Percentiles rank a stretch among this genome's conserved stretches.
Conservation (phyloP, 2,113 vertebrate genomes). For the Syrrhaptes paradoxus region DNA sequence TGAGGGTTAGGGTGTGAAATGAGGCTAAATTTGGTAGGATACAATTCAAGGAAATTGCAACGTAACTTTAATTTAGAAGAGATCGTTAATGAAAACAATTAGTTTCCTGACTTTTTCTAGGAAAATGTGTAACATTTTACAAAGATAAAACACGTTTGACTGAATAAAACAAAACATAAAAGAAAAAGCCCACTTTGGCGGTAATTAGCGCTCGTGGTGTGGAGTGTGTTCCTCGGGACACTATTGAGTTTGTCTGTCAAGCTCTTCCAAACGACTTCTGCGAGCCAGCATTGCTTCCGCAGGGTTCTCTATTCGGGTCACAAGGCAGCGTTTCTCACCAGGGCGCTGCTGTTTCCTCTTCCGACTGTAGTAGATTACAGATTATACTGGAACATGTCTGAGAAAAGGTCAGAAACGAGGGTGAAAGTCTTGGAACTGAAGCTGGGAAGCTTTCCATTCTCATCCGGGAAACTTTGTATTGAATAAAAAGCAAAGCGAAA, state of each 20-base stretch:
- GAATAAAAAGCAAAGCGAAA: conserved; percentile 40
- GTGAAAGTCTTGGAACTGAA: conserved; percentile 75
- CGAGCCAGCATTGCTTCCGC: conserved; percentile 71
- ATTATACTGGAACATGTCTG: conserved; percentile 77
- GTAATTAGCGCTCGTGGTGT: neutral
- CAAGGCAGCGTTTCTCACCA: conserved; percentile 80
- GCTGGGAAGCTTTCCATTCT: conserved; percentile 79
- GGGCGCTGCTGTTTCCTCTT: conserved; percentile 81
- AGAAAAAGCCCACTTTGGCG: neutral
- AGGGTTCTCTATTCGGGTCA: conserved; percentile 61
- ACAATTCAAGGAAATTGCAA: conserved; percentile 1
- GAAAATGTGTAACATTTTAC: neutral
- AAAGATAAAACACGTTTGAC: neutral
- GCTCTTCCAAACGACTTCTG: conserved; percentile 21
- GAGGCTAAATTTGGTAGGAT: neutral
- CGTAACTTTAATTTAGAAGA: neutral
- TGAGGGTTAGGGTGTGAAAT: neutral
- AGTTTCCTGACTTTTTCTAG: conserved; percentile 21
- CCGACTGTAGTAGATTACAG: conserved; percentile 78
- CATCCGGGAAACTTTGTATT: conserved; percentile 47
- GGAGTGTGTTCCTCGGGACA: neutral
- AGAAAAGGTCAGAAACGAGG: conserved; percentile 77
- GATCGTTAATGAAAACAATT: neutral
- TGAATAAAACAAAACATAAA: neutral
- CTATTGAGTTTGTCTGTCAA: conserved; percentile 34